These are phyloP conservation scores for Drosophila eugracilis DNA, from an alignment of 1,140 invertebrate genomes.

Conservation along the genomic window DNA sequence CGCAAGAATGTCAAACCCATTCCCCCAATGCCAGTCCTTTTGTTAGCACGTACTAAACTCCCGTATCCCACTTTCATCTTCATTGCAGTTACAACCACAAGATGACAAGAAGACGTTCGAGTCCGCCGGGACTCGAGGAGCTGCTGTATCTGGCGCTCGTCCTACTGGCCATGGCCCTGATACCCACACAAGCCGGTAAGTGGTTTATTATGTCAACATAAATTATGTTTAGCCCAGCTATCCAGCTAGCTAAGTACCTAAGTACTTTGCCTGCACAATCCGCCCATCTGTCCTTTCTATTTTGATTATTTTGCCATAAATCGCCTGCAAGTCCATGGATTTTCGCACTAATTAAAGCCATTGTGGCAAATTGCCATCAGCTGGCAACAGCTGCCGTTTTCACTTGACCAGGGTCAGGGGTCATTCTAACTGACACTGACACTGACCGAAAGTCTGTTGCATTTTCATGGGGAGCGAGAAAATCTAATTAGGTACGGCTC, in stretches of 20 bases:
- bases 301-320: constrained; percentile 49
- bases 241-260: constrained; percentile 21
- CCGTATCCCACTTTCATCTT: background rate
- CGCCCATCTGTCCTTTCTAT: constrained; percentile 41
- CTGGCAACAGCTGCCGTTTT: constrained; percentile 58
- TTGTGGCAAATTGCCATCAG: constrained; percentile 80
- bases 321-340: constrained; percentile 14
- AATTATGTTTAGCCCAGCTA: constrained; percentile 64
- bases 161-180: constrained; percentile 64
- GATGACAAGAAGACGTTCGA: constrained; percentile 84
- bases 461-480: constrained; percentile 23
- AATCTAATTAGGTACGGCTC: constrained; percentile 55
- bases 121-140: constrained; percentile 84
- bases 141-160: constrained; percentile 64
- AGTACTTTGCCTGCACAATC: constrained; percentile 1
- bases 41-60: constrained; percentile 45
- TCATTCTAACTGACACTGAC: constrained; percentile 14
- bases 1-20: background rate
- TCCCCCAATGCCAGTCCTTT: background rate
- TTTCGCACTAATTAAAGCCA: constrained; percentile 59
- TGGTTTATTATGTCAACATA: constrained; percentile 83
- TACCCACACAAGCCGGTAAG: constrained; percentile 84
- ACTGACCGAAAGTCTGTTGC: constrained; percentile 46
- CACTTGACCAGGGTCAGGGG: constrained; percentile 72
- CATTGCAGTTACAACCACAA: constrained; percentile 76